A percentile compares a stretch with the other conserved stretches of the same genome.
Evolutionary conservation across 2,113 vertebrate species (phyloP).

Genomic region (Lamprologus sp.): DNA sequence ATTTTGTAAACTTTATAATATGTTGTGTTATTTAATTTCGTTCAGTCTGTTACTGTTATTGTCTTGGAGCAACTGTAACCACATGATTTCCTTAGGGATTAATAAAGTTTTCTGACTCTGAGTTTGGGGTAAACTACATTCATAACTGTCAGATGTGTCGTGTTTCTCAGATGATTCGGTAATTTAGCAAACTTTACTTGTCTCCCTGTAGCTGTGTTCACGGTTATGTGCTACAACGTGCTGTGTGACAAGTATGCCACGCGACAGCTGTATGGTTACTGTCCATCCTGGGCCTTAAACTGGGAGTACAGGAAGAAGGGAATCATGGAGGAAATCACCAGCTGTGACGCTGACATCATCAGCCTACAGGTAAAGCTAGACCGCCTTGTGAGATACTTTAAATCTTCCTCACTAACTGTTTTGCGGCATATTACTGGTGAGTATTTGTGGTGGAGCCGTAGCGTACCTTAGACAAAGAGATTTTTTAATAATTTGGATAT

Average conservation of each 20-base stretch:
- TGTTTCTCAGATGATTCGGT: background rate
- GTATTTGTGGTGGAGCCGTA: background rate
- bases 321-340: conserved; percentile 98
- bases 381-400: fast-evolving
- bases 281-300: conserved; percentile 95
- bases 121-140: background rate
- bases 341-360: conserved; percentile 96
- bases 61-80: background rate
- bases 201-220: conserved; percentile 81
- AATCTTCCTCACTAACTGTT: background rate
- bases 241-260: conserved; percentile 98
- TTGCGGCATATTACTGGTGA: fast-evolving
- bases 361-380: conserved; percentile 61
- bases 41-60: background rate
- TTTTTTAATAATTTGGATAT: background rate
- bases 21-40: background rate
- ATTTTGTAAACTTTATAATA: background rate
- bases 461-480: fast-evolving
- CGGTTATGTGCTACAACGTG: conserved; percentile 98
- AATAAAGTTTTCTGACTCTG: background rate
- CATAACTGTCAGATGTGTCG: fast-evolving
- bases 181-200: background rate
- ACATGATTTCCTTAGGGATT: background rate
- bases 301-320: conserved; percentile 99
- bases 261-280: conserved; percentile 97